Conservation (phyloP, 2,888 invertebrate species). For the Tortrix viridana region DNA sequence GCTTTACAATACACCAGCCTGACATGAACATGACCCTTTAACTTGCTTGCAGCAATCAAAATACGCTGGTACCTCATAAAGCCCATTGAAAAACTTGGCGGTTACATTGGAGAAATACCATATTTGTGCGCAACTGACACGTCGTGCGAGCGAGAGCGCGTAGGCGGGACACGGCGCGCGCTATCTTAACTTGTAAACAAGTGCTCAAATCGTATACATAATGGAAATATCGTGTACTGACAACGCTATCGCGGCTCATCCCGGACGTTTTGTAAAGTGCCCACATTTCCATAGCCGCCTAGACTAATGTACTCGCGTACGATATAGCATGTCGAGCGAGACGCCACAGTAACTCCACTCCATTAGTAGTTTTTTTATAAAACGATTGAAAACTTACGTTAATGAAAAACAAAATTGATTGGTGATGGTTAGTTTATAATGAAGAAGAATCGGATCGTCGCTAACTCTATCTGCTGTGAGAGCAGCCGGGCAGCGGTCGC, state of each 20-base stretch:
- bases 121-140: constrained; percentile 13
- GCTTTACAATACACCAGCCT: too few species aligned
- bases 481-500: constrained; percentile 47
- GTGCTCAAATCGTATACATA: constrained; percentile 84
- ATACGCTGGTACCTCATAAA: too few species aligned
- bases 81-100: too few species aligned
- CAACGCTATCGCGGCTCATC: constrained; percentile 83
- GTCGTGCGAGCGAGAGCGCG: constrained; percentile 55
- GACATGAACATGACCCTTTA: too few species aligned
- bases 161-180: constrained; percentile 67
- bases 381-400: constrained; percentile 7
- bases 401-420: constrained; percentile 55
- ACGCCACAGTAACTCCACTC: constrained; percentile 54
- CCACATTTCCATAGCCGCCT: constrained; percentile 70
- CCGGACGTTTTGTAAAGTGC: constrained; percentile 83
- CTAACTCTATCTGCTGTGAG: constrained; percentile 48
- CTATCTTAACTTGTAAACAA: constrained; percentile 83
- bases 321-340: constrained; percentile 63
- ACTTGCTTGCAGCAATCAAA: too few species aligned
- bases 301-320: constrained; percentile 55
- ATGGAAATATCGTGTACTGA: constrained; percentile 84
- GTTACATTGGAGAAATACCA: constrained; percentile 44
- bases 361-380: not conserved
- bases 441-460: constrained; percentile 47
- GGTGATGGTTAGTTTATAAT: constrained; percentile 58